Conservation (phyloP, 2,113 vertebrate species). For the Vidua macroura region DNA sequence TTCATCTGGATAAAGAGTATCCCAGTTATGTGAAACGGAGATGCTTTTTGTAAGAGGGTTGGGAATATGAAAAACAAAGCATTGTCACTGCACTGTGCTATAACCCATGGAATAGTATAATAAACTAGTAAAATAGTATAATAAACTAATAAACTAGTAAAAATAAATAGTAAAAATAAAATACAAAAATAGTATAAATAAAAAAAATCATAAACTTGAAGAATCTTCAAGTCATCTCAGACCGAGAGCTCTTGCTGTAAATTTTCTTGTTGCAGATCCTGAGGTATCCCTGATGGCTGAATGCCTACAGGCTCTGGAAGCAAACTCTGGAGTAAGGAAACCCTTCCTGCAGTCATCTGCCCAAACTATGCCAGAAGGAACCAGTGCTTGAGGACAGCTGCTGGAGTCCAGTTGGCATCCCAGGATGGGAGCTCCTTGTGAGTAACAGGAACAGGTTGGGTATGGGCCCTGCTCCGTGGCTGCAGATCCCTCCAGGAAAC, state of each 20-base stretch:
- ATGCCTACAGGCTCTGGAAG: neutral
- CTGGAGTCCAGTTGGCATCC: neutral
- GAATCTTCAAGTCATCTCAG: neutral
- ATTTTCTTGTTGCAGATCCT: neutral
- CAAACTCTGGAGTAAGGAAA: neutral
- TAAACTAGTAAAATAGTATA: neutral
- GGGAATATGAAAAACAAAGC: neutral
- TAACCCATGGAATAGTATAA: neutral
- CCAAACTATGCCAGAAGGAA: neutral
- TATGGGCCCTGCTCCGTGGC: neutral
- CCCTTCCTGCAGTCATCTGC: neutral
- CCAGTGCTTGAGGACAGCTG: neutral
- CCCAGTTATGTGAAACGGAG: neutral
- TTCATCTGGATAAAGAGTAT: neutral
- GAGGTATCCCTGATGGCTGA: neutral
- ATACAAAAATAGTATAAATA: neutral
- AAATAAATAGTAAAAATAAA: too few relatives aligned
- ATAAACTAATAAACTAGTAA: too few relatives aligned
- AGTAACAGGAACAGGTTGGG: neutral
- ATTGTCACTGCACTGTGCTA: neutral
- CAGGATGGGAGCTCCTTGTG: neutral
- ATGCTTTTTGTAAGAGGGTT: neutral
- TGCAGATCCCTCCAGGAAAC: neutral
- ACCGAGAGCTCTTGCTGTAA: neutral
- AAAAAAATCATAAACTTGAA: neutral